Conservation (phyloP, 2,113 vertebrate genomes). For the Mola mola region DNA sequence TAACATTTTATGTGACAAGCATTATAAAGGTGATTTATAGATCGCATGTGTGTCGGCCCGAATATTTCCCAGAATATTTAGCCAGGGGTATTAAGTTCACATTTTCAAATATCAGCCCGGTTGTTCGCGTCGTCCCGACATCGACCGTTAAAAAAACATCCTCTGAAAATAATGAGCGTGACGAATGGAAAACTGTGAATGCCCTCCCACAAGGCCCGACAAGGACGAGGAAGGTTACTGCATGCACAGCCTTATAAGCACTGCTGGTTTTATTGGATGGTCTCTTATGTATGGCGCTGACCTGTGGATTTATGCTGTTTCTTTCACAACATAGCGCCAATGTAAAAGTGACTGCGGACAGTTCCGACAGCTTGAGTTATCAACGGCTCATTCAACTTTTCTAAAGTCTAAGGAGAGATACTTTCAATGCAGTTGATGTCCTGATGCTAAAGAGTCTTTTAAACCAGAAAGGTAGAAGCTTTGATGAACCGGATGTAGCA, state of each 20-base stretch:
- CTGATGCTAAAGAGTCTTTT: too few species aligned
- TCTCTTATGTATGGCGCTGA: conserved; percentile 50
- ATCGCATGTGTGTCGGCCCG: conserved; percentile 73
- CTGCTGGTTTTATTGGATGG: conserved; percentile 58
- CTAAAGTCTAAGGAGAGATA: too few species aligned
- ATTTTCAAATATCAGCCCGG: conserved; percentile 63
- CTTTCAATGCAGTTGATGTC: too few species aligned
- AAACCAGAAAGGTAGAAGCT: background rate
- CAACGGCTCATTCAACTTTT: too few species aligned
- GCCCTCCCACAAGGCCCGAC: conserved; percentile 43
- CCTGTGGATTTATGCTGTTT: conserved; percentile 36
- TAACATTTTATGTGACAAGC: conserved; percentile 84
- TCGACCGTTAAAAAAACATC: conserved; percentile 75
- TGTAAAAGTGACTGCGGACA: background rate
- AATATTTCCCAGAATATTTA: conserved; percentile 77
- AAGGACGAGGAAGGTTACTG: conserved; percentile 38
- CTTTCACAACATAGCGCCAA: conserved; percentile 18
- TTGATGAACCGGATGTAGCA: background rate
- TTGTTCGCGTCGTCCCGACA: conserved; percentile 54
- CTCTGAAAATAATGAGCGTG: conserved; percentile 70
- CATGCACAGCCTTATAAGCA: conserved; percentile 33
- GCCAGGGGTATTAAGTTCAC: conserved; percentile 60
- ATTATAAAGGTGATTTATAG: conserved; percentile 83
- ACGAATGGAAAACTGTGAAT: conserved; percentile 59
- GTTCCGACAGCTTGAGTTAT: too few species aligned